Base-by-base conservation (phyloP, 1,140 invertebrate species). In the Atopsyche davidsoni region DNA sequence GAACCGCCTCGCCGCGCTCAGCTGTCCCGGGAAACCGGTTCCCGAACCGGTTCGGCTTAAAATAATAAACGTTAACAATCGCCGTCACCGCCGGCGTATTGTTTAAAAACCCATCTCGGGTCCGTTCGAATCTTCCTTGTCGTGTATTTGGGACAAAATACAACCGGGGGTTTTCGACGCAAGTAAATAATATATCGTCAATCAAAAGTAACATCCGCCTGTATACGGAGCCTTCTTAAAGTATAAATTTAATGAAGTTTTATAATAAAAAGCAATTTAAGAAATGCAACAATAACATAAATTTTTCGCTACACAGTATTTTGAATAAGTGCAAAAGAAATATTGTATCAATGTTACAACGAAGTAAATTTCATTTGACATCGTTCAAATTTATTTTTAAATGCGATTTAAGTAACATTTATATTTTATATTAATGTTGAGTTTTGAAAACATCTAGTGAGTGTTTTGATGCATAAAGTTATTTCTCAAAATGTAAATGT, bases 181-280 rank as follows among this genome's bases (percentile, higher is more conserved):
- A 25, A 42, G 22, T 40, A 22, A 40, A 18, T 42, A 42, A 25
- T 25, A 42, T 42, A 22, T 42, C 40, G n/a, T 25, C 23, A 22
- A 42, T 42, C 40, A 42, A 42, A 42, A n/a, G n/a, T 14, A 42
- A 2, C 16, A 13, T 25, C 24, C 31, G 13, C 11, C 14, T 42
- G 23, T 24, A 25, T 42, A 25, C 18, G n/a, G n/a, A n/a, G n/a
- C 36, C n/a, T n/a, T n/a, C n/a, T n/a, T n/a, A n/a, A n/a, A n/a
- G n/a, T n/a, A n/a, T n/a, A n/a, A n/a, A n/a, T n/a, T n/a, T n/a
- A n/a, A n/a, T n/a, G n/a, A n/a, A n/a, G n/a, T n/a, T n/a, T n/a
- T n/a, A n/a, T n/a, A n/a, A n/a, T n/a, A n/a, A n/a, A n/a, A n/a
- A n/a, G n/a, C n/a, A n/a, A n/a, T n/a, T n/a, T n/a, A n/a, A n/a